phyloP scores from a whole-genome alignment of 2,797 vertebrate genomes.

The Aphelocoma californica region DNA sequence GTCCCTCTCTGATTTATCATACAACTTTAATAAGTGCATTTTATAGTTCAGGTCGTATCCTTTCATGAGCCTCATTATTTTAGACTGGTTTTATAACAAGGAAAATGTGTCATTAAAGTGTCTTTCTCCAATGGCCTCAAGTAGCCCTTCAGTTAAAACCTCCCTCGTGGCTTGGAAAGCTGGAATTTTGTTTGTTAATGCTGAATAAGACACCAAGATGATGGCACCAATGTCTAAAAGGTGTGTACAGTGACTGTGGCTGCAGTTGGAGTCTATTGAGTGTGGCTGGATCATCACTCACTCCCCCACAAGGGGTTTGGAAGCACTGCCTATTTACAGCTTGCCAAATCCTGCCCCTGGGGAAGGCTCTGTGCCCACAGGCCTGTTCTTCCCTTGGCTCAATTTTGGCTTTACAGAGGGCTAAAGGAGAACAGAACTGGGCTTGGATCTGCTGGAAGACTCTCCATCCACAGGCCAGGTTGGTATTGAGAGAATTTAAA shows the following conservation, averaged over 20 bases:
- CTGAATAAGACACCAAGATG: not conserved
- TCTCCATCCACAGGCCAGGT: too few species aligned
- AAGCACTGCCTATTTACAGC: not conserved
- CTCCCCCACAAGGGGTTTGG: not conserved
- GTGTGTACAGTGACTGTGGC: not conserved
- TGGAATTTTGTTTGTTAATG: not conserved
- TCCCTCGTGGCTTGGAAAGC: not conserved
- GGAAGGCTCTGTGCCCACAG: not conserved
- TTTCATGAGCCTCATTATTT: constrained; percentile 64
- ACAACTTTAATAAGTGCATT: constrained; percentile 44
- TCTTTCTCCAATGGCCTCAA: constrained; percentile 34
- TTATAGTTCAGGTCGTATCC: constrained; percentile 53
- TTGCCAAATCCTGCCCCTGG: not conserved
- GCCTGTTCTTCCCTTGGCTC: not conserved
- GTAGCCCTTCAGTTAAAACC: constrained; percentile 7
- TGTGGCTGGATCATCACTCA: not conserved
- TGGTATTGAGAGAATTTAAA: not conserved
- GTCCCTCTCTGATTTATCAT: constrained; percentile 46
- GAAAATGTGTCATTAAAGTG: constrained; percentile 35
- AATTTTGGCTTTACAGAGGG: not conserved
- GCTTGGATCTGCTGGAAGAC: not conserved
- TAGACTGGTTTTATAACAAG: constrained; percentile 36
- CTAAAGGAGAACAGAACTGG: not conserved
- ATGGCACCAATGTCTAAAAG: not conserved
- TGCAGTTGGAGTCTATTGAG: not conserved